Percentiles rank a stretch among this genome's conserved stretches.
phyloP scores from a whole-genome alignment of 2,888 invertebrate species.

The Synergus gifuensis region DNA sequence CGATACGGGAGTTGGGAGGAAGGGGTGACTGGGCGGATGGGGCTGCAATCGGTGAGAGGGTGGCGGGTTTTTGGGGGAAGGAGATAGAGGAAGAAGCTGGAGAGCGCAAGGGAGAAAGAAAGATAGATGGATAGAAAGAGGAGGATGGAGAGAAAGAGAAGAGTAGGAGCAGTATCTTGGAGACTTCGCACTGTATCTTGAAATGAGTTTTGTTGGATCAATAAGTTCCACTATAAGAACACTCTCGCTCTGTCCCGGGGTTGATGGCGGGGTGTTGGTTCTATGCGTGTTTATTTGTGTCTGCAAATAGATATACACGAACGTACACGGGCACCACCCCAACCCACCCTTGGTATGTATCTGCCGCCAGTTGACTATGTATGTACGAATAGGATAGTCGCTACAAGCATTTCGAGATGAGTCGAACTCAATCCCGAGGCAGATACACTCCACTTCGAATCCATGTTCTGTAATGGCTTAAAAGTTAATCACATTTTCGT shows the following conservation, averaged over 20 bases:
- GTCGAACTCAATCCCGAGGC: constrained; percentile 70
- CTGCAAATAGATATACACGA: constrained; percentile 76
- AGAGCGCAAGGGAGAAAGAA: constrained; percentile 48
- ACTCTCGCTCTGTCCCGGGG: constrained; percentile 74
- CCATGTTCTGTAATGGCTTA: constrained; percentile 14
- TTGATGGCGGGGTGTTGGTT: constrained; percentile 71
- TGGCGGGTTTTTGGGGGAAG: constrained; percentile 59
- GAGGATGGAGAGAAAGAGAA: constrained; percentile 64
- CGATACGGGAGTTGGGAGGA: constrained; percentile 66
- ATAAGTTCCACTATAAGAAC: constrained; percentile 79
- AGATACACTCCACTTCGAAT: constrained; percentile 32
- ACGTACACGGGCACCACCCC: constrained; percentile 68
- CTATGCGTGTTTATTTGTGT: constrained; percentile 76
- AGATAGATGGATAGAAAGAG: constrained; percentile 63
- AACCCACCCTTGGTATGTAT: constrained; percentile 59
- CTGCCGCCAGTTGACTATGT: constrained; percentile 62
- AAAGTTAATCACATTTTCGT: constrained; percentile 38
- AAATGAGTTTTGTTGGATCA: constrained; percentile 79
- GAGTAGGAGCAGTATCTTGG: constrained; percentile 76
- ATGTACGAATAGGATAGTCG: constrained; percentile 71
- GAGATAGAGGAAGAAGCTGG: constrained; percentile 54
- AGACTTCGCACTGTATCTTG: constrained; percentile 79
- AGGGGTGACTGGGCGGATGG: constrained; percentile 62
- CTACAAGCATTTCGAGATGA: constrained; percentile 74
- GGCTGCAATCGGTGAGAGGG: constrained; percentile 63